Conservation (phyloP, 2,888 invertebrate species). For the Liposcelis brunnea region DNA sequence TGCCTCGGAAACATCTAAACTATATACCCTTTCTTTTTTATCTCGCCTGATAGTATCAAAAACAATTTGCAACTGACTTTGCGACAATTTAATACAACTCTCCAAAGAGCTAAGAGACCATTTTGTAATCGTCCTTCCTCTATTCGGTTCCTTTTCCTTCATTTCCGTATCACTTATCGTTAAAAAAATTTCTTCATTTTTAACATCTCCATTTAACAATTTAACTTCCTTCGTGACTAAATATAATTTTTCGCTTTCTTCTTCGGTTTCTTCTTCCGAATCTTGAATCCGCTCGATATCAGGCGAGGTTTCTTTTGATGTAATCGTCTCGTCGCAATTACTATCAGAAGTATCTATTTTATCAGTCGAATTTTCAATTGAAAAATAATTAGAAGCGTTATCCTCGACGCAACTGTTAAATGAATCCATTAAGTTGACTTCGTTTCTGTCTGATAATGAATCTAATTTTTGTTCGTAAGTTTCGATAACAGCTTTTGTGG, state of each 20-base stretch:
- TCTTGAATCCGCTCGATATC: constrained; percentile 3
- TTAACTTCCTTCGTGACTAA: constrained; percentile 11
- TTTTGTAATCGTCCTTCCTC: constrained; percentile 25
- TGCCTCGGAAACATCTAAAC: background rate
- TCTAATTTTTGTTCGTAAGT: too few species aligned
- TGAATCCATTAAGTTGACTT: background rate
- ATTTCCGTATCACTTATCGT: constrained; percentile 24
- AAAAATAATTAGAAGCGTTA: constrained; percentile 1
- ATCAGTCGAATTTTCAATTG: background rate
- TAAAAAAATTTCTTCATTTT: constrained; percentile 24
- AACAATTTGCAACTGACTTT: constrained; percentile 33
- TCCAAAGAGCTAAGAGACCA: constrained; percentile 36
- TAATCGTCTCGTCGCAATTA: background rate
- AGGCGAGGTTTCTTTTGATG: constrained; percentile 2
- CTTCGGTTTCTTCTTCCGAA: constrained; percentile 20
- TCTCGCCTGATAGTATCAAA: constrained; percentile 43
- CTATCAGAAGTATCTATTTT: background rate
- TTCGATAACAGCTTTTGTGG: constrained; percentile 4
- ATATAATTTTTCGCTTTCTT: constrained; percentile 10
- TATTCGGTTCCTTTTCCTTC: constrained; percentile 23
- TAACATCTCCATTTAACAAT: constrained; percentile 20
- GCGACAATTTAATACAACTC: constrained; percentile 30
- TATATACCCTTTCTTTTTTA: constrained; percentile 36
- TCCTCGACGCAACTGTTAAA: background rate
- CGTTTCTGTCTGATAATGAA: background rate